Evolutionary conservation across 2,113 vertebrate species (phyloP), one percentile per base, ranked within the genome.

Genomic region (Thunnus thynnus): DNA sequence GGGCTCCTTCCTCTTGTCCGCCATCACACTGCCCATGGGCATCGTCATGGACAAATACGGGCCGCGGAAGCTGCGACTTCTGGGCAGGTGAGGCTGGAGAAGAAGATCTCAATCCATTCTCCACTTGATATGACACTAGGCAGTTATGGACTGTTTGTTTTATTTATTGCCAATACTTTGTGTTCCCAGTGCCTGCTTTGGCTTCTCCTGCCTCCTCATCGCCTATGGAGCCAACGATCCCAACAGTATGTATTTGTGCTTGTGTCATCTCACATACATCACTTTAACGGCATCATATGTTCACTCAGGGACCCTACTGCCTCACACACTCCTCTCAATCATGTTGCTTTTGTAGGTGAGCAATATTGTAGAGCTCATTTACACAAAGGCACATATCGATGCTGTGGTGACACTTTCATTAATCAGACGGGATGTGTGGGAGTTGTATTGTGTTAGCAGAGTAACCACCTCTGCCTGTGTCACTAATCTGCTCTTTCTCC

Each of bases 11-110:
- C 94, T 99, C 89, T 96, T 99, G 78, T 99, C 97, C 0, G 98
- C 98, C 51, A 99, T 99, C 94, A 98, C 97, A 0, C 93, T 99
- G 80, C 98, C 98, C 17, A 88, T 99, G 86, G 98, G 98, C 50
- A 99, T 99, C 20, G 96, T 99, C 94, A 99, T 99, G 98, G 98
- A 99, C 92, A 99, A 99, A 83, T 99, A 99, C 0, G 98, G 98
- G 0, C 98, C 98, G 0, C 95, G 98, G 56, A 99, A 99, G 91
- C 95, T 99, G 54, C 92, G 98, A 11, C 95, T 99, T 64, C 95
- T 98, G 10, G 98, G 98, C 93, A 99, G 98, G 98, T 99, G 63
- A 79, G 96, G n/a, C 48, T 10, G 11, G 27, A 62, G 17, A 16
- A 10, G 9, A 27, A 32, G 3, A 48, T 3, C 18, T 6, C 2